A percentile compares a stretch with the other conserved stretches of the same genome.
Conservation (phyloP, 2,888 invertebrate genomes). For the Cynaeus angustus region DNA sequence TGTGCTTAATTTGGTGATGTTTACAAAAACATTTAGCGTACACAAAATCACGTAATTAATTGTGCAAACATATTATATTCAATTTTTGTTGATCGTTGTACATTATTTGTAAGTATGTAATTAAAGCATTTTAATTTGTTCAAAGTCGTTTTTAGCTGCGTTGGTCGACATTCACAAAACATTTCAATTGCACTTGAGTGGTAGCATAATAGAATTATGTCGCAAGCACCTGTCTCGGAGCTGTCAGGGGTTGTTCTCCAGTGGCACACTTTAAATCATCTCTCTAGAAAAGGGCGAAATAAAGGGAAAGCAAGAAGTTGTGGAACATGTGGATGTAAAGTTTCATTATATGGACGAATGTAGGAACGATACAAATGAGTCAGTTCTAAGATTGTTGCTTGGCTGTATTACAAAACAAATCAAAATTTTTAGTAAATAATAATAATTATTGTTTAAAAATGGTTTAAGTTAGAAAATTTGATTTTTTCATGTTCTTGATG, state of each 20-base stretch:
- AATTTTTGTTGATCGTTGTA: conserved; percentile 3
- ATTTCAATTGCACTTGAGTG: conserved; percentile 31
- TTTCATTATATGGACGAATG: conserved; percentile 17
- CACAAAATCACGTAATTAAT: neutral
- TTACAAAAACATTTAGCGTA: too few relatives aligned
- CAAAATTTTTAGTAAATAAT: too few relatives aligned
- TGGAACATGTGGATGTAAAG: conserved; percentile 19
- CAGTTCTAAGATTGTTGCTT: too few relatives aligned
- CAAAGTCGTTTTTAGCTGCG: too few relatives aligned
- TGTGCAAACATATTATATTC: neutral
- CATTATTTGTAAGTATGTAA: conserved; percentile 4
- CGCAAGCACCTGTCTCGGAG: conserved; percentile 26
- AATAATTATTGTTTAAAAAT: too few relatives aligned
- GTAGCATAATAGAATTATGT: conserved; percentile 10
- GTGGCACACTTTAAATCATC: conserved; percentile 28
- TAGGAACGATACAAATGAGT: neutral
- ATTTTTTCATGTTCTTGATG: too few relatives aligned
- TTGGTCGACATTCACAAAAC: conserved; percentile 4
- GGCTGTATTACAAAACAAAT: too few relatives aligned
- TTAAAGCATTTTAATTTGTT: neutral
- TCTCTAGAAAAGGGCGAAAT: conserved; percentile 13
- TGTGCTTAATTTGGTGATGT: neutral
- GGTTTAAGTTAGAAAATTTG: too few relatives aligned
- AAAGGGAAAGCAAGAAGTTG: conserved; percentile 5
- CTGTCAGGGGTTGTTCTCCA: conserved; percentile 32